Base-by-base conservation (phyloP, 53 echinoderm and acorn worm genomes). In the Stichopus horrens region DNA sequence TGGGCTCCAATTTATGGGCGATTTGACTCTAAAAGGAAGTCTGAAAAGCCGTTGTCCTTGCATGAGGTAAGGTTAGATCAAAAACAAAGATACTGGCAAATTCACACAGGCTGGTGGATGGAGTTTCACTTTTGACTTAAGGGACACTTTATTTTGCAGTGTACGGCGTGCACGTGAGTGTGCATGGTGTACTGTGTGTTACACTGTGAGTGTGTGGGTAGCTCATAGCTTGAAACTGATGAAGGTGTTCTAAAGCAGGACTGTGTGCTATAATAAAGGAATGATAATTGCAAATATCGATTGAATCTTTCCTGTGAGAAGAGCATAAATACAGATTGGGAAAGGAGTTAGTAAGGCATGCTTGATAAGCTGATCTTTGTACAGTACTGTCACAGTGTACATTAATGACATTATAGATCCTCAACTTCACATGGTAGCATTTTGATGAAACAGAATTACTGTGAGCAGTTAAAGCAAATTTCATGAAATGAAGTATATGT, bases 1-100 rank as follows among this genome's bases (percentile, higher is more conserved):
- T 97, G 95, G 95, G 91, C 98, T 20, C 93, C 95, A 79, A 97
- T 97, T 54, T 97, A 97, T 87, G 98, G 98, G 53, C 89, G 98
- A 52, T 97, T 97, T 88, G 98, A 97, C 91, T 97, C 98, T 86
- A 97, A 97, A 75, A 91, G 98, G 84, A 97, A 95, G 82, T 90
- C 94, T 56, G 98, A 95, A 22, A 97, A 97, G 80, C 95, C 95
- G 13, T 92, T 97, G 52, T 94, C 94, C 16, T 60, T 93, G 21
- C 98, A 97, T 91, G 98, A 97, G 93, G 98, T 97, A 60, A 75
- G 93, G 79, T 79, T 56, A 77, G 52, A 53, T 77, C 14, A 8
- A 54, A 54, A 79, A 79, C 55, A 79, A 79, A 79, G 57, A 21
- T 71, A 71, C 18, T n/a, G 18, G 18, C 18, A 71, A 71, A 71